Percentiles rank a stretch among this genome's conserved stretches.
Evolutionary conservation across 2,113 vertebrate genomes (phyloP).

Genomic region (Diadophis punctatus): DNA sequence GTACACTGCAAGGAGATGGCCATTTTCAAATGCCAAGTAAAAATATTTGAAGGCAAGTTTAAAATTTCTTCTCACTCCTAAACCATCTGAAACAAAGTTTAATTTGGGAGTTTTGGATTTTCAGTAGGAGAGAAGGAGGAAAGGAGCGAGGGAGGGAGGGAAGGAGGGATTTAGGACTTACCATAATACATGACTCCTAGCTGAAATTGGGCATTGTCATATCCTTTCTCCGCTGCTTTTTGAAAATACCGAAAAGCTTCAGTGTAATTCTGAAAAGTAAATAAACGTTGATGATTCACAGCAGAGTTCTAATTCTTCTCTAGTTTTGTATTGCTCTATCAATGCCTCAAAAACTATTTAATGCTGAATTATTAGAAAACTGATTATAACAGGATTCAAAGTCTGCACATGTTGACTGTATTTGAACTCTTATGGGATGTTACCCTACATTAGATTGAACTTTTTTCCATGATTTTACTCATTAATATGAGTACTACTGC

Average conservation of each 20-base stretch:
- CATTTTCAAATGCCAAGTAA: conserved; percentile 66
- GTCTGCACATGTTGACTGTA: neutral
- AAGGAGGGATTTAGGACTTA: conserved; percentile 42
- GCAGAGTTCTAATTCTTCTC: neutral
- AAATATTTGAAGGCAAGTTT: conserved; percentile 67
- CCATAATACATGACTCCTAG: conserved; percentile 67
- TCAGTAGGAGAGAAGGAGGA: neutral
- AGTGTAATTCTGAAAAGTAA: conserved; percentile 66
- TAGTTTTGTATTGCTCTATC: neutral
- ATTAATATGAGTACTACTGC: no score
- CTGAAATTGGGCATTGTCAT: conserved; percentile 65
- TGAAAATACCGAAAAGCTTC: conserved; percentile 66
- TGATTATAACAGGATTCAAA: no score
- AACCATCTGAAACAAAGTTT: conserved; percentile 60
- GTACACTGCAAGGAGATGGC: conserved; percentile 62
- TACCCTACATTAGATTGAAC: neutral
- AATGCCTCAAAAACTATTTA: neutral
- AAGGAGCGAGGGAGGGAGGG: neutral
- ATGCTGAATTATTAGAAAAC: neutral
- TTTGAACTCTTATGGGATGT: neutral
- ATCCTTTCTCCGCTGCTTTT: conserved; percentile 67
- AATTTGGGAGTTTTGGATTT: conserved; percentile 28
- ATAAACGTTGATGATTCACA: conserved; percentile 45
- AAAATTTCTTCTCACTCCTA: conserved; percentile 64
- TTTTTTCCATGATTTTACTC: neutral